These are phyloP conservation scores for Drosophila cognata DNA, from an alignment of 2,888 invertebrate species.

Conservation along the genomic window DNA sequence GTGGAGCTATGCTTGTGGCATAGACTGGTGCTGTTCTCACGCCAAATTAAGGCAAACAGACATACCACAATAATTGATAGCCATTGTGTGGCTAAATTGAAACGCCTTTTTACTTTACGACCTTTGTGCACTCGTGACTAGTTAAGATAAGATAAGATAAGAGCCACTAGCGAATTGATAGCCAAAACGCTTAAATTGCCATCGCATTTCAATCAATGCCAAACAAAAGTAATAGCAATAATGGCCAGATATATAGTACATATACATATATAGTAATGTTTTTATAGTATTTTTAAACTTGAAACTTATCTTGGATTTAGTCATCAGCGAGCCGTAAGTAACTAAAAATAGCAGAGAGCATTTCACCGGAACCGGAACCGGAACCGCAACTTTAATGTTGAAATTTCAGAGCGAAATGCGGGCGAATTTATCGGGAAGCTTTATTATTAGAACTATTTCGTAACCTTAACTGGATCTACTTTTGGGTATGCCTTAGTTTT, in stretches of 20 bases:
- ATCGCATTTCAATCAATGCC: slow-evolving; percentile 21
- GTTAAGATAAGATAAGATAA: slow-evolving; percentile 36
- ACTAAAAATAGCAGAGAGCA: not conserved
- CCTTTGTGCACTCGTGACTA: slow-evolving; percentile 21
- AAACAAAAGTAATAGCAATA: slow-evolving; percentile 19
- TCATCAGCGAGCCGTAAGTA: slow-evolving; percentile 8
- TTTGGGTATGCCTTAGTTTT: not conserved
- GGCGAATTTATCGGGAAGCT: not conserved
- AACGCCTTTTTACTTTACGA: slow-evolving; percentile 8
- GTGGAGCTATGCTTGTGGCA: slow-evolving; percentile 10
- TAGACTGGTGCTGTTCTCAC: slow-evolving; percentile 18
- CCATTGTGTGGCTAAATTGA: slow-evolving; percentile 43
- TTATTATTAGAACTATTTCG: no score
- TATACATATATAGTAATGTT: not conserved
- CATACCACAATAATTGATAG: slow-evolving; percentile 41
- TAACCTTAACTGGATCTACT: no score
- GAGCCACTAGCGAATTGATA: not conserved
- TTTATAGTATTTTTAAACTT: slow-evolving; percentile 12
- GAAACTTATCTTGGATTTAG: slow-evolving; percentile 16
- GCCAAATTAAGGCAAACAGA: slow-evolving; percentile 33
- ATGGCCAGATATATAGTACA: not conserved
- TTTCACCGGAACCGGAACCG: not conserved
- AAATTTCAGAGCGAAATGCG: not conserved
- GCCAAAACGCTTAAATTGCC: slow-evolving; percentile 8
- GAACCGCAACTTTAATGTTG: not conserved